Percentiles rank a stretch among this genome's conserved stretches.
Conservation (phyloP, 2,797 vertebrate genomes). For the Sardinella longiceps region DNA sequence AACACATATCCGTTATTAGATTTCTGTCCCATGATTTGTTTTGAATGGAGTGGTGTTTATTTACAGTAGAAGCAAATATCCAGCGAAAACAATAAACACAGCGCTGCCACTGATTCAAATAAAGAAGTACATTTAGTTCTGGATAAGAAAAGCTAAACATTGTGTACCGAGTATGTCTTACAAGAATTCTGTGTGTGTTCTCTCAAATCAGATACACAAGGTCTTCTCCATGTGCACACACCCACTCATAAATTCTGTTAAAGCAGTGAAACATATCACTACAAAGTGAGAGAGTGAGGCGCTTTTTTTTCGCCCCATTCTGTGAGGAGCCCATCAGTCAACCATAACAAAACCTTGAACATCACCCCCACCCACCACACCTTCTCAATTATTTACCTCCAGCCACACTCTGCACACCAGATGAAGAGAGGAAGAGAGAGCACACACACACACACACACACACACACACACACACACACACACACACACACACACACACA, state of each 20-base stretch:
- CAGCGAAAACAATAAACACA: background rate
- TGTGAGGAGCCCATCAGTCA: conserved; percentile 46
- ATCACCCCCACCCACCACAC: conserved; percentile 52
- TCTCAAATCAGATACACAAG: conserved; percentile 7
- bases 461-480: too few species aligned
- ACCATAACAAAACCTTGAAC: conserved; percentile 57
- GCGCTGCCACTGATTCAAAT: background rate
- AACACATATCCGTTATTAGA: background rate
- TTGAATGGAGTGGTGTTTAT: background rate
- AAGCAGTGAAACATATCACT: conserved; percentile 3
- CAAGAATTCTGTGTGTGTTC: conserved; percentile 6
- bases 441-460: too few species aligned
- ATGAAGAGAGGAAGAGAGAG: background rate
- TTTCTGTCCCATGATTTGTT: background rate
- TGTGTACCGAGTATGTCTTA: background rate
- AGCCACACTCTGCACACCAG: conserved; percentile 33
- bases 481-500: too few species aligned
- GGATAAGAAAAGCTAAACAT: conserved; percentile 4
- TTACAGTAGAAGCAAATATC: background rate
- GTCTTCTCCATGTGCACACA: background rate
- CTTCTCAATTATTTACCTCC: conserved; percentile 70
- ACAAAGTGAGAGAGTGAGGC: conserved; percentile 22
- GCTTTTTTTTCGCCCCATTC: conserved; percentile 45
- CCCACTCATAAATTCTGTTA: conserved; percentile 5
- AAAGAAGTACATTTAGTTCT: background rate